Evolutionary conservation across 2,113 vertebrate genomes (phyloP).

Genomic region (Cyanocitta stelleri): DNA sequence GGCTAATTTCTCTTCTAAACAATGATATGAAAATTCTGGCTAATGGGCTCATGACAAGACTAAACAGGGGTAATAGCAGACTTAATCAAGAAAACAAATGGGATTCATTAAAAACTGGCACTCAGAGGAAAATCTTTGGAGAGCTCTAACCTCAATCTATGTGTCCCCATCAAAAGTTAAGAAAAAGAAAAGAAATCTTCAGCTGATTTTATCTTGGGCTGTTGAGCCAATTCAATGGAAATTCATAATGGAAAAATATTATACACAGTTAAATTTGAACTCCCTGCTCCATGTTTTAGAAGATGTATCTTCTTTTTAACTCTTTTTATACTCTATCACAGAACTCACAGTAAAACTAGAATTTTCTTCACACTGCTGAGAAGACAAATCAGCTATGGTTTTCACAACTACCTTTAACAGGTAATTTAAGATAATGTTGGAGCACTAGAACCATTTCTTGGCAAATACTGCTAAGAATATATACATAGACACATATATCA

Average conservation of each 20-base stretch:
- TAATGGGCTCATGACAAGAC: slow-evolving; percentile 72
- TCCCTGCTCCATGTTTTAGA: neutral
- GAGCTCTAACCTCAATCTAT: slow-evolving; percentile 62
- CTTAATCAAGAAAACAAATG: slow-evolving; percentile 81
- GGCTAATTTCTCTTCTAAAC: slow-evolving; percentile 73
- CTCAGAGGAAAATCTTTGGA: slow-evolving; percentile 69
- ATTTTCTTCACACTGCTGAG: neutral
- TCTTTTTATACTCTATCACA: neutral
- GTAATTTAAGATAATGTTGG: neutral
- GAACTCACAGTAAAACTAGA: neutral
- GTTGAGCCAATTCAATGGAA: slow-evolving; percentile 37
- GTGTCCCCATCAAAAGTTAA: slow-evolving; percentile 54
- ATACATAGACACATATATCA: neutral
- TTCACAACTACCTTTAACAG: neutral
- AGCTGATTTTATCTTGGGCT: slow-evolving; percentile 46
- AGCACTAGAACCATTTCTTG: neutral
- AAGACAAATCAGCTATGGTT: neutral
- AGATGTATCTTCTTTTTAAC: neutral
- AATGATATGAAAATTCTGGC: slow-evolving; percentile 71
- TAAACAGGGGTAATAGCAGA: slow-evolving; percentile 73
- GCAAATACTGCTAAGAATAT: neutral
- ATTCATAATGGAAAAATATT: slow-evolving; percentile 23
- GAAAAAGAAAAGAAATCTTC: slow-evolving; percentile 14
- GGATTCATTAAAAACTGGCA: slow-evolving; percentile 78
- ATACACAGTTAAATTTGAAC: neutral